Evolutionary conservation across 2,797 vertebrate genomes (phyloP).

Genomic region (Sphaeramia orbicularis): DNA sequence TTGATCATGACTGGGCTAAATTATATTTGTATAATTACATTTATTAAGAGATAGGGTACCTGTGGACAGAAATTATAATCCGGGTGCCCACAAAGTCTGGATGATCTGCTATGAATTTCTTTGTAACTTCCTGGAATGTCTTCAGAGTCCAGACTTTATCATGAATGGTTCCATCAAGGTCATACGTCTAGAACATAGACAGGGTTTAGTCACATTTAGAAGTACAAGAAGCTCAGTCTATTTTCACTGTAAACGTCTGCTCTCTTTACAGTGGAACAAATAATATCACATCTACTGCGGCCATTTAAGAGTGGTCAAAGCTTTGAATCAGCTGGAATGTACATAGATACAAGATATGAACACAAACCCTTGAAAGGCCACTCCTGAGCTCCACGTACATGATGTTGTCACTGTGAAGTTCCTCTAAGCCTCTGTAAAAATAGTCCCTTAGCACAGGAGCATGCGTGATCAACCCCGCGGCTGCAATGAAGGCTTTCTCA

Average conservation of each 20-base stretch:
- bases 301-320: neutral
- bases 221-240: neutral
- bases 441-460: slow-evolving; percentile 92
- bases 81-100: slow-evolving; percentile 90
- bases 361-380: slow-evolving; percentile 84
- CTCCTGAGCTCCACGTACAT: slow-evolving; percentile 92
- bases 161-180: slow-evolving; percentile 89
- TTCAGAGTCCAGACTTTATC: slow-evolving; percentile 85
- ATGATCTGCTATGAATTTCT: slow-evolving; percentile 83
- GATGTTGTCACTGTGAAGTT: slow-evolving; percentile 89
- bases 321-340: neutral
- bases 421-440: slow-evolving; percentile 86
- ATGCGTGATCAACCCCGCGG: slow-evolving; percentile 87
- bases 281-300: neutral
- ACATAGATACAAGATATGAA: neutral
- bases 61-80: slow-evolving; percentile 88
- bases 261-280: neutral
- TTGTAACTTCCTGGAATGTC: slow-evolving; percentile 84
- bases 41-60: slow-evolving; percentile 73
- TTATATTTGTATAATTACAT: too few relatives aligned
- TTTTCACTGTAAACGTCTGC: neutral
- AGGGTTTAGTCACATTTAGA: neutral
- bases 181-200: slow-evolving; percentile 86
- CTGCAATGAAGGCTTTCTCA: slow-evolving; percentile 84
- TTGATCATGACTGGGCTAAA: neutral